Percentiles rank a stretch among this genome's conserved stretches.
Conservation (phyloP, 2,888 invertebrate species). For the Pheosia tremula region DNA sequence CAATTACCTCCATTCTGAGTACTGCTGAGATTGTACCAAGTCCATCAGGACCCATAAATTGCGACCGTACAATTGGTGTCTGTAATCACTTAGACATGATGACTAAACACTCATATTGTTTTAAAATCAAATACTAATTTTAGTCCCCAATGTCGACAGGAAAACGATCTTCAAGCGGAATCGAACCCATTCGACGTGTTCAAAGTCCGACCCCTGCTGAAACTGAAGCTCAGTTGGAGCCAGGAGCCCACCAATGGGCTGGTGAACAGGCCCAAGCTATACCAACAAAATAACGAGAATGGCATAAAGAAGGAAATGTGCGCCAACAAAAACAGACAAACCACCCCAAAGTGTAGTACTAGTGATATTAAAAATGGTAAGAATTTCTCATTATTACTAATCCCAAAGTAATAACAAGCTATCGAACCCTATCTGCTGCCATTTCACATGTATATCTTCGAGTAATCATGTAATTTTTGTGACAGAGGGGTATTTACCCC, state of each 20-base stretch:
- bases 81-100: too few relatives aligned
- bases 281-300: constrained; percentile 70
- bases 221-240: constrained; percentile 94
- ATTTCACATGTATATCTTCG: too few relatives aligned
- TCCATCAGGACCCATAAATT: too few relatives aligned
- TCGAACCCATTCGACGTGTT: constrained; percentile 89
- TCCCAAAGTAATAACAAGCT: too few relatives aligned
- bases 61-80: too few relatives aligned
- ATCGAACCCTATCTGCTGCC: too few relatives aligned
- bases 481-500: too few relatives aligned
- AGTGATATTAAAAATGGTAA: constrained; percentile 70
- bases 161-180: constrained; percentile 70
- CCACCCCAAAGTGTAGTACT: constrained; percentile 55
- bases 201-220: constrained; percentile 91
- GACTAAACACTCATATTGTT: too few relatives aligned
- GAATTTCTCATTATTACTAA: constrained; percentile 11
- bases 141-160: constrained; percentile 50
- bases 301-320: constrained; percentile 66
- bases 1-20: too few relatives aligned
- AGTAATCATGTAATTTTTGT: too few relatives aligned
- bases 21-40: too few relatives aligned
- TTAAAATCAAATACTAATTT: not conserved
- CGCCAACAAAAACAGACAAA: constrained; percentile 60
- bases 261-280: constrained; percentile 87
- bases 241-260: constrained; percentile 87